These are phyloP conservation scores for Theropithecus gelada DNA, from an alignment of 2,113 vertebrate genomes.

Conservation along the genomic window DNA sequence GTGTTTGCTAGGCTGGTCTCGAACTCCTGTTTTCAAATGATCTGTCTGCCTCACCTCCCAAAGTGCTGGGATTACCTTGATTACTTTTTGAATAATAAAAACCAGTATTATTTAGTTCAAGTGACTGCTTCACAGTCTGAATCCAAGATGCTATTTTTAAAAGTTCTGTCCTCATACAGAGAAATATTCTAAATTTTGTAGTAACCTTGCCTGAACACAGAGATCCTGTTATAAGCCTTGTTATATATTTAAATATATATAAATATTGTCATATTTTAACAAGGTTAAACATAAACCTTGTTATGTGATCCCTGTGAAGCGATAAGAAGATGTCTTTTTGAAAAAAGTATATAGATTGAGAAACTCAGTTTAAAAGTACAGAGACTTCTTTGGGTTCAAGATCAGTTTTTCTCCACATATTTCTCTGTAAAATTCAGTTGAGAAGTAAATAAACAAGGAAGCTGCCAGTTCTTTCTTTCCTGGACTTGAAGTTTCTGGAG, in stretches of 20 bases:
- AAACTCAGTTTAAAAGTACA: not conserved
- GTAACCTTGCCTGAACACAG: not conserved
- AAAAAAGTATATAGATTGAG: not conserved
- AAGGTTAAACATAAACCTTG: not conserved
- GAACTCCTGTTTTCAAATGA: no score
- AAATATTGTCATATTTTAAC: not conserved
- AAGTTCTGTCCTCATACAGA: not conserved
- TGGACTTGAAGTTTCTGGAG: not conserved
- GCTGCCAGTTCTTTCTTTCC: not conserved
- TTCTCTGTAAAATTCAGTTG: not conserved
- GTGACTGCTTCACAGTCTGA: not conserved
- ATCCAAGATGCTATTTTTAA: constrained; percentile 15
- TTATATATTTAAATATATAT: not conserved
- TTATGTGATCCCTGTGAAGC: not conserved
- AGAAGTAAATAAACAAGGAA: constrained; percentile 16
- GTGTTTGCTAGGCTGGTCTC: no score
- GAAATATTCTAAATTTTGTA: not conserved
- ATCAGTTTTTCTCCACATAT: not conserved
- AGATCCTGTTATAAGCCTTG: not conserved
- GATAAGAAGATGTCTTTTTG: not conserved
- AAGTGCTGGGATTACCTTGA: no score
- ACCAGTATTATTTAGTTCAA: not conserved
- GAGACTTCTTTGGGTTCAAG: not conserved
- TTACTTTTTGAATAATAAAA: constrained; percentile 14
- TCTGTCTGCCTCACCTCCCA: no score